Evolutionary conservation across 2,888 invertebrate genomes (phyloP).

Genomic region (Melinaea marsaeus): DNA sequence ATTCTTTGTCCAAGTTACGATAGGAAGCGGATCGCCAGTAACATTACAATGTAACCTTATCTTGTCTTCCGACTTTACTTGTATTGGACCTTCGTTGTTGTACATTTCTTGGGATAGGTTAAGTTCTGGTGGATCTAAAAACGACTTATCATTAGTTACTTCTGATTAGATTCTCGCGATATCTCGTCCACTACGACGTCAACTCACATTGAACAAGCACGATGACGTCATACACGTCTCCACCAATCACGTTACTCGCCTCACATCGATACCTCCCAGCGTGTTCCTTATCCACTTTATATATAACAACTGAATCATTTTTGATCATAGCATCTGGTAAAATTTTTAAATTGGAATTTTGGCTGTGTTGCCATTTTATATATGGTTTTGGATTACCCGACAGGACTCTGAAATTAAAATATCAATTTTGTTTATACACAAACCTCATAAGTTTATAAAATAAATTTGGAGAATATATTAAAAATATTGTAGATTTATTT

Average conservation of each 20-base stretch:
- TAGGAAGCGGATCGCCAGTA: constrained; percentile 58
- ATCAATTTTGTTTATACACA: too few relatives aligned
- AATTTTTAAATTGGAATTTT: constrained; percentile 32
- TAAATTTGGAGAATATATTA: too few relatives aligned
- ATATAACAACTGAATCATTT: constrained; percentile 37
- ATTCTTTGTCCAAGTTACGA: constrained; percentile 67
- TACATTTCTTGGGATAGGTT: constrained; percentile 17
- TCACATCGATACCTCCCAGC: constrained; percentile 57
- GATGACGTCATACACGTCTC: constrained; percentile 46
- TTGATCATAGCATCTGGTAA: constrained; percentile 36
- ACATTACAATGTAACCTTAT: constrained; percentile 55
- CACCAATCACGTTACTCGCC: constrained; percentile 56
- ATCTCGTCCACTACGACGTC: background rate
- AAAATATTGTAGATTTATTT: background rate
- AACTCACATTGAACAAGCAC: constrained; percentile 62
- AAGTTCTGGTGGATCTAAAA: constrained; percentile 55
- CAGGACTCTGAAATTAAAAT: constrained; percentile 42
- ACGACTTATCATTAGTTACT: background rate
- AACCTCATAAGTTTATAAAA: too few relatives aligned
- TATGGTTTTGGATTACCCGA: constrained; percentile 56
- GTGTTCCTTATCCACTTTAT: constrained; percentile 45
- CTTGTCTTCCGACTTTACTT: constrained; percentile 44
- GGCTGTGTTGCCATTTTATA: constrained; percentile 49
- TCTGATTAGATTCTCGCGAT: background rate
- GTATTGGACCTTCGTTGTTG: constrained; percentile 31